Evolutionary conservation across 2,113 vertebrate species (phyloP).

Genomic region (Xiphias gladius): DNA sequence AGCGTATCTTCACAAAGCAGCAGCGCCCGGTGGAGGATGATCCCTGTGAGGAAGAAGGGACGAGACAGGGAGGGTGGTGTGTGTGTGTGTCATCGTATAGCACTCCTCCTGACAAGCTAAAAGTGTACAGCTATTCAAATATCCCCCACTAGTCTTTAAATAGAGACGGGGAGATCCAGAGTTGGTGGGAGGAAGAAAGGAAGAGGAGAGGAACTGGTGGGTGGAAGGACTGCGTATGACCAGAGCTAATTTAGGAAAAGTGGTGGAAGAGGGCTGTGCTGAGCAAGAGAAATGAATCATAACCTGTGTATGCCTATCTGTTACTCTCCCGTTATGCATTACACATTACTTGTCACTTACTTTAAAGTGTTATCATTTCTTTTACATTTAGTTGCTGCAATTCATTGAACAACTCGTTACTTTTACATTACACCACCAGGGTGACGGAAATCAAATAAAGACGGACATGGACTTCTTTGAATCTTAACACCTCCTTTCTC

Average conservation of each 20-base stretch:
- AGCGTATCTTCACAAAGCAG: constrained; percentile 56
- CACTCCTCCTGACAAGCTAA: constrained; percentile 36
- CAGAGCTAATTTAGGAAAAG: constrained; percentile 68
- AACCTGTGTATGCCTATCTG: constrained; percentile 17
- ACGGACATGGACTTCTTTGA: constrained; percentile 24
- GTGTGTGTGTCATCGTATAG: constrained; percentile 29
- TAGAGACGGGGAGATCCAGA: constrained; percentile 55
- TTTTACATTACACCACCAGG: background rate
- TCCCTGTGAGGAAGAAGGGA: background rate
- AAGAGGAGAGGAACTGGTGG: constrained; percentile 65
- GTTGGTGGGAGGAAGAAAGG: constrained; percentile 61
- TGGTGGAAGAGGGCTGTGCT: constrained; percentile 51
- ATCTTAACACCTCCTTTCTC: constrained; percentile 49
- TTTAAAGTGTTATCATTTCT: background rate
- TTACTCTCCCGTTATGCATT: background rate
- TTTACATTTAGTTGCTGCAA: background rate
- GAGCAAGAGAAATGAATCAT: constrained; percentile 64
- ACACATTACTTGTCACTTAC: background rate
- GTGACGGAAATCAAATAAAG: background rate
- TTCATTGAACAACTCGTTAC: background rate
- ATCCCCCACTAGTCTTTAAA: constrained; percentile 62
- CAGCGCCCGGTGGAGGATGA: constrained; percentile 44
- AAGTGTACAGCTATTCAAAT: constrained; percentile 63
- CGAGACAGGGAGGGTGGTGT: constrained; percentile 23
- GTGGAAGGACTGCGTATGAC: constrained; percentile 59